phyloP scores from a whole-genome alignment of 2,113 vertebrate genomes.

The Pluvianellus socialis region DNA sequence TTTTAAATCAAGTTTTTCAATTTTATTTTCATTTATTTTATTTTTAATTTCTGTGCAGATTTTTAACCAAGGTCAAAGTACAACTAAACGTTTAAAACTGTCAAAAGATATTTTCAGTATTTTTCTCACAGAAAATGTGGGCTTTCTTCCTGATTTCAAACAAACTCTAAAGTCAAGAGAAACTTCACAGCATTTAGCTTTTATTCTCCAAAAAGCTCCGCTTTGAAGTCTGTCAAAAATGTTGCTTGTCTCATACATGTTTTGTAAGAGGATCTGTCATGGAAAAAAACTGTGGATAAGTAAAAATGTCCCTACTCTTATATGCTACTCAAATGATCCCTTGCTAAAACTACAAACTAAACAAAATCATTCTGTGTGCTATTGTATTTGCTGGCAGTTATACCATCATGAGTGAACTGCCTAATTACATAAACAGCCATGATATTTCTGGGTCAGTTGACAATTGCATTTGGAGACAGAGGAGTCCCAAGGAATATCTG shows the following conservation, averaged over 20 bases:
- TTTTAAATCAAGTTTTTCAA: not conserved
- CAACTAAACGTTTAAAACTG: not conserved
- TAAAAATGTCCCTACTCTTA: not conserved
- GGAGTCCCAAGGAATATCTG: conserved; percentile 22
- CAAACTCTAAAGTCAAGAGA: not conserved
- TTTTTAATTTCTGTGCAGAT: not conserved
- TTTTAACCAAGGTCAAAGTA: not conserved
- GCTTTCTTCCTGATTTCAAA: not conserved
- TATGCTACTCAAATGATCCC: not conserved
- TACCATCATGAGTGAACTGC: not conserved
- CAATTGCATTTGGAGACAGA: conserved; percentile 36
- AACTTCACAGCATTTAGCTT: not conserved
- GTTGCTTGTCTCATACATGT: not conserved
- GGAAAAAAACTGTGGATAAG: not conserved
- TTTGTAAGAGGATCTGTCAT: not conserved
- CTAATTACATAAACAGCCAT: conserved; percentile 41
- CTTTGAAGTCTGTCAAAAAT: not conserved
- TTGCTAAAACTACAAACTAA: not conserved
- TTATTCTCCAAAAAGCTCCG: not conserved
- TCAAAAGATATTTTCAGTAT: not conserved
- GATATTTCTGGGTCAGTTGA: conserved; percentile 45
- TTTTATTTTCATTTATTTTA: not conserved
- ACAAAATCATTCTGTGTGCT: not conserved
- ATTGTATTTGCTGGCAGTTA: not conserved
- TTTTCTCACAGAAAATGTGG: not conserved